Conservation (phyloP, 1,140 invertebrate genomes). For the Drosophila subpulchrella region DNA sequence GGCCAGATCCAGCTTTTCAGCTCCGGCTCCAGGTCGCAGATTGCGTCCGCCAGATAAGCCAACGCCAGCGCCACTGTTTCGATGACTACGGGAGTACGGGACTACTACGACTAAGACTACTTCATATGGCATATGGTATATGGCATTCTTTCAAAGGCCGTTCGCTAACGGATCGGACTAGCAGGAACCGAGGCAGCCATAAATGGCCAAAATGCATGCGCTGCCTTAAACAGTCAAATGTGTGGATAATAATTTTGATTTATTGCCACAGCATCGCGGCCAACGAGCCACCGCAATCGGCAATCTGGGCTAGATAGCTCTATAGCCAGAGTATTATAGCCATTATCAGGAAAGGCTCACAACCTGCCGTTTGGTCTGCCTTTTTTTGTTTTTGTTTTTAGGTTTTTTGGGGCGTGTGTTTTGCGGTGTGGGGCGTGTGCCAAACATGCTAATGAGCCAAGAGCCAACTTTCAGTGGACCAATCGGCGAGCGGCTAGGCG, state of each 20-base stretch:
- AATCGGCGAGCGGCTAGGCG: constrained; percentile 58
- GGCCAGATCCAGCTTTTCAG: constrained; percentile 29
- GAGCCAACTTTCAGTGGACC: constrained; percentile 73
- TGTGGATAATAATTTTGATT: constrained; percentile 81
- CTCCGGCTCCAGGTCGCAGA: constrained; percentile 60
- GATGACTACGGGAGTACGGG: constrained; percentile 17
- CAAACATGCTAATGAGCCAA: constrained; percentile 80
- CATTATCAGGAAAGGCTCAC: constrained; percentile 58
- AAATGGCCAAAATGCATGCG: constrained; percentile 70
- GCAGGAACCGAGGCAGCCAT: constrained; percentile 68
- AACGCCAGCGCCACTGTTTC: constrained; percentile 75
- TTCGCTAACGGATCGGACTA: constrained; percentile 63
- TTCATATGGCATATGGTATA: constrained; percentile 19
- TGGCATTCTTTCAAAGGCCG: constrained; percentile 79
- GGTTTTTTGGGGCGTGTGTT: constrained; percentile 59
- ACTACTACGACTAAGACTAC: constrained; percentile 23
- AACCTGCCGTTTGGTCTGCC: constrained; percentile 25
- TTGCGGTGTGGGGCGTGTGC: constrained; percentile 69
- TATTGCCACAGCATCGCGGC: constrained; percentile 60
- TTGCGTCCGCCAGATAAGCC: constrained; percentile 72
- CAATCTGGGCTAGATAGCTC: constrained; percentile 75
- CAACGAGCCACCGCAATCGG: constrained; percentile 35
- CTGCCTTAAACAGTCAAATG: constrained; percentile 77
- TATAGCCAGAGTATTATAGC: constrained; percentile 36
- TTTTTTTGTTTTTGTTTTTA: not conserved